phyloP scores from a whole-genome alignment of 2,888 invertebrate genomes.

The Drosophila kambysellisi region DNA sequence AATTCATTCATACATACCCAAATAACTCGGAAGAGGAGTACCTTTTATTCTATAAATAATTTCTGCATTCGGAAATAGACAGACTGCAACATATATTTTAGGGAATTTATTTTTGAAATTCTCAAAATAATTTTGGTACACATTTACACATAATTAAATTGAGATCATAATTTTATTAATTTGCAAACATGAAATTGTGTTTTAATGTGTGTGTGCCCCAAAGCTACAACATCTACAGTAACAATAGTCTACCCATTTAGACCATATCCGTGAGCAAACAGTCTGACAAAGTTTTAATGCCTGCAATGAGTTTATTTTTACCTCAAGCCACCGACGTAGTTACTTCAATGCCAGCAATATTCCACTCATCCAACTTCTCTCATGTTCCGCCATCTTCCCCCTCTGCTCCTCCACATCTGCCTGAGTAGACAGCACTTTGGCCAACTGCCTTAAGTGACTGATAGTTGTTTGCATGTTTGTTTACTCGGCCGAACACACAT shows the following conservation, averaged over 20 bases:
- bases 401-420: background rate
- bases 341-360: conserved; percentile 29
- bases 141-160: background rate
- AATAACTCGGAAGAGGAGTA: too few relatives aligned
- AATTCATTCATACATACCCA: background rate
- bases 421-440: conserved; percentile 51
- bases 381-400: background rate
- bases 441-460: conserved; percentile 74
- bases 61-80: background rate
- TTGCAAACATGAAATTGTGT: too few relatives aligned
- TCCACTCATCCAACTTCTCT: conserved; percentile 34
- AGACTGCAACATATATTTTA: background rate
- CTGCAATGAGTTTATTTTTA: conserved; percentile 37
- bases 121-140: too few relatives aligned
- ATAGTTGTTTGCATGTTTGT: conserved; percentile 79
- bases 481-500: conserved; percentile 51
- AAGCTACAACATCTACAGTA: background rate
- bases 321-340: conserved; percentile 14
- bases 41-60: background rate
- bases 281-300: conserved; percentile 14
- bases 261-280: conserved; percentile 8
- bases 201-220: too few relatives aligned
- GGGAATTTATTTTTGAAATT: background rate
- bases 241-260: conserved; percentile 9
- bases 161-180: background rate